Evolutionary conservation across 1,140 invertebrate genomes (phyloP).

Genomic region (Drosophila insularis): DNA sequence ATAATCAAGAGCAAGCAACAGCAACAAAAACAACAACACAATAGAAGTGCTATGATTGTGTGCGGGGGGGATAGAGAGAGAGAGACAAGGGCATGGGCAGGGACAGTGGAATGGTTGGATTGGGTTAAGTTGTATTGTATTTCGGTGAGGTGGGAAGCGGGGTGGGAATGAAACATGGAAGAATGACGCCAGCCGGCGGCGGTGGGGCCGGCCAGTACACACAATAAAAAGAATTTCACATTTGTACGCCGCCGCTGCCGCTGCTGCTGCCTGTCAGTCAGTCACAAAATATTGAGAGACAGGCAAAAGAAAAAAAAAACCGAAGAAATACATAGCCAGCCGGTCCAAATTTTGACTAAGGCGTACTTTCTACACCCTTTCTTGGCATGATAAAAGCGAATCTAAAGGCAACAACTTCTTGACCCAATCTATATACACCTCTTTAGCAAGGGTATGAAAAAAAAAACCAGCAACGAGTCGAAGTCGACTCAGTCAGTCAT

Average conservation of each 20-base stretch:
- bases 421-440: neutral
- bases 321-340: neutral
- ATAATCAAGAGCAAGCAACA: slow-evolving; percentile 74
- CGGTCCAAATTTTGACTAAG: slow-evolving; percentile 12
- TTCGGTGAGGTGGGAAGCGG: neutral
- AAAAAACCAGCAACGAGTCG: slow-evolving; percentile 1
- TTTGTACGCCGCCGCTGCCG: slow-evolving; percentile 45
- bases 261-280: slow-evolving; percentile 39
- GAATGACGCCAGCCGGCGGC: slow-evolving; percentile 55
- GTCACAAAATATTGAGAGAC: slow-evolving; percentile 71
- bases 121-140: neutral
- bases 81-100: neutral
- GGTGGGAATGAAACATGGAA: slow-evolving; percentile 12
- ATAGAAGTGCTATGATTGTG: neutral
- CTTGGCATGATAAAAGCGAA: neutral
- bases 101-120: neutral
- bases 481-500: slow-evolving; percentile 36
- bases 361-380: neutral
- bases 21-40: slow-evolving; percentile 32
- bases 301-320: neutral
- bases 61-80: neutral
- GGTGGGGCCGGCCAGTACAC: slow-evolving; percentile 15
- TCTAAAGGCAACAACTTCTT: neutral
- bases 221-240: slow-evolving; percentile 77
- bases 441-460: neutral